A percentile compares a stretch with the other conserved stretches of the same genome.
Conservation (phyloP, 1,140 invertebrate genomes). For the Drosophila malerkotliana region DNA sequence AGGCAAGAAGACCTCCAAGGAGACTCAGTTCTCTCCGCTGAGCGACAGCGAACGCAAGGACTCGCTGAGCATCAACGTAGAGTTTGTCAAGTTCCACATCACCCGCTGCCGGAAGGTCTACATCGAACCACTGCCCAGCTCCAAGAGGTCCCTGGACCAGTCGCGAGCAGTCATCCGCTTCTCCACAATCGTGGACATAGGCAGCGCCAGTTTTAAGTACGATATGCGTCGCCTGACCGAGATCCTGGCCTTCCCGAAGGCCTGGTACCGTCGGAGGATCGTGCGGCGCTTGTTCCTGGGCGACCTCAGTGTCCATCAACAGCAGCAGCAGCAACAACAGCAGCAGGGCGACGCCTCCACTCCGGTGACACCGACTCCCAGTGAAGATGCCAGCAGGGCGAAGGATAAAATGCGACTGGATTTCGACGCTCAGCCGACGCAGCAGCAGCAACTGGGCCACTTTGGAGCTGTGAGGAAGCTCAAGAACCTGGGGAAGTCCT, state of each 20-base stretch:
- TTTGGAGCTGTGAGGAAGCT: slow-evolving; percentile 84
- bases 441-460: slow-evolving; percentile 57
- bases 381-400: slow-evolving; percentile 44
- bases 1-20: slow-evolving; percentile 93
- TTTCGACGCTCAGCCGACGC: slow-evolving; percentile 47
- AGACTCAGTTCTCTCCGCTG: slow-evolving; percentile 93
- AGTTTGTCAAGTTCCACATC: slow-evolving; percentile 98
- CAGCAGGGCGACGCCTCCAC: slow-evolving; percentile 33
- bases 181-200: slow-evolving; percentile 97
- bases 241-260: slow-evolving; percentile 98
- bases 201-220: slow-evolving; percentile 99
- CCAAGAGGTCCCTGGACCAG: slow-evolving; percentile 84
- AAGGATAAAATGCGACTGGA: slow-evolving; percentile 71
- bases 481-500: slow-evolving; percentile 84
- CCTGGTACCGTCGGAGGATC: slow-evolving; percentile 97
- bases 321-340: slow-evolving; percentile 56
- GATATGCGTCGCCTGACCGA: slow-evolving; percentile 99
- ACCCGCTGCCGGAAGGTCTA: slow-evolving; percentile 94
- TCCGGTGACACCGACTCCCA: slow-evolving; percentile 63
- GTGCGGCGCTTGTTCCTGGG: slow-evolving; percentile 96
- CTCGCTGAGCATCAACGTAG: slow-evolving; percentile 97
- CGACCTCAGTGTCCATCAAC: slow-evolving; percentile 88
- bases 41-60: slow-evolving; percentile 96
- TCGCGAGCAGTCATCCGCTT: slow-evolving; percentile 93
- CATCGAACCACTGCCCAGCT: slow-evolving; percentile 86